phyloP scores from a whole-genome alignment of 2,888 invertebrate species.

The Drosophila percnosoma region DNA sequence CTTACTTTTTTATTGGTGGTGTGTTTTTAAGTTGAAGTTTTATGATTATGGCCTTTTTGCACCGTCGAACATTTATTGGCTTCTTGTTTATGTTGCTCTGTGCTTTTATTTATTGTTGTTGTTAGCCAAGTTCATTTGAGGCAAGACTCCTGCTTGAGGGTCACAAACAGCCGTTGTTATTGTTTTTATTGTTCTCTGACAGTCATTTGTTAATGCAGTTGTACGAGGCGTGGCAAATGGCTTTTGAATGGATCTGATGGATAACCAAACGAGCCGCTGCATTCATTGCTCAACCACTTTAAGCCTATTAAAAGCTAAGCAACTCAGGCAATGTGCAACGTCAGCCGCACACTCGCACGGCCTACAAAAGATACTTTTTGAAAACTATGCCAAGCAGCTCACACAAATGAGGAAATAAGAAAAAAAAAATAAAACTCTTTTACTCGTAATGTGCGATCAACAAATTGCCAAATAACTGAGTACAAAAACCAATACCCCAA shows the following conservation, averaged over 20 bases:
- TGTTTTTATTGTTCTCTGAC: conserved; percentile 23
- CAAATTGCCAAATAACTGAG: conserved; percentile 74
- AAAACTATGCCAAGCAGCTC: conserved; percentile 50
- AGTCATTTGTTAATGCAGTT: conserved; percentile 49
- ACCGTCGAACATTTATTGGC: conserved; percentile 71
- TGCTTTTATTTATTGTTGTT: conserved; percentile 35
- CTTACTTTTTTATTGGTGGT: conserved; percentile 19
- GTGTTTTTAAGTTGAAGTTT: conserved; percentile 62
- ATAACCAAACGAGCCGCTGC: conserved; percentile 37
- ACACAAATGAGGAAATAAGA: background rate
- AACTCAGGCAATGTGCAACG: conserved; percentile 46
- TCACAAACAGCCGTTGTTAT: conserved; percentile 31
- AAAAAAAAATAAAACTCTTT: conserved; percentile 37
- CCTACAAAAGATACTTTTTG: conserved; percentile 56
- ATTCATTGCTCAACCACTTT: conserved; percentile 61
- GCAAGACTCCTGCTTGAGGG: conserved; percentile 57
- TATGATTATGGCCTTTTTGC: conserved; percentile 78
- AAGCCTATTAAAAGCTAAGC: conserved; percentile 75
- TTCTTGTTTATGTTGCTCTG: conserved; percentile 43
- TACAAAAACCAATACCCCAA: conserved; percentile 43
- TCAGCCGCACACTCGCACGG: conserved; percentile 16
- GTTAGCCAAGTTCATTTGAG: conserved; percentile 69
- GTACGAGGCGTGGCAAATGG: conserved; percentile 60
- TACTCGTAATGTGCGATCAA: conserved; percentile 61
- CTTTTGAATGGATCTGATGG: conserved; percentile 55